Evolutionary conservation across 2,888 invertebrate genomes (phyloP).

Genomic region (Polietes domitor): DNA sequence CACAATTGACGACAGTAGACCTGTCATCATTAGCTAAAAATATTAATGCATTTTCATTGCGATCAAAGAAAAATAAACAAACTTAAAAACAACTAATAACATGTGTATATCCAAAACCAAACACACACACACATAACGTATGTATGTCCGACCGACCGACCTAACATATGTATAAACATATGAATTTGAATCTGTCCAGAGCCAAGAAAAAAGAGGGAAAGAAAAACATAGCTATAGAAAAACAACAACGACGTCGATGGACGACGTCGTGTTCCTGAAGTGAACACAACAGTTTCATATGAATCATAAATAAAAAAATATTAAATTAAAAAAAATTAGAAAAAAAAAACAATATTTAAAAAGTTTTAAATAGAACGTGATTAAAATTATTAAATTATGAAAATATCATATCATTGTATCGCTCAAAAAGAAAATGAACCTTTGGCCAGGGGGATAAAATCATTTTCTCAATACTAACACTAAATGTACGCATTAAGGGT

Average conservation of each 20-base stretch:
- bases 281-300: neutral
- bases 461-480: conserved; percentile 78
- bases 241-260: neutral
- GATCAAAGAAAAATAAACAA: conserved; percentile 8
- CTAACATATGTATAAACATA: neutral
- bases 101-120: conserved; percentile 3
- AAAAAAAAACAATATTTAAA: conserved; percentile 38
- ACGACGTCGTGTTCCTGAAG: neutral
- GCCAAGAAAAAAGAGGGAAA: neutral
- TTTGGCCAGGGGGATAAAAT: conserved; percentile 6
- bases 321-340: neutral
- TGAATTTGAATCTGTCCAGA: conserved; percentile 14
- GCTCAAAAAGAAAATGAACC: conserved; percentile 23
- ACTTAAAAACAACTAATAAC: too few relatives aligned
- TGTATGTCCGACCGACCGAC: too few relatives aligned
- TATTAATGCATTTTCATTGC: neutral
- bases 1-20: neutral
- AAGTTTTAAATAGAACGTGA: conserved; percentile 8
- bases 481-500: conserved; percentile 79
- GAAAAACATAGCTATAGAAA: too few relatives aligned
- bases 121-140: neutral
- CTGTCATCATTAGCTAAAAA: neutral
- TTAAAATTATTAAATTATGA: neutral
- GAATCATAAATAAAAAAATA: conserved; percentile 4
- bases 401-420: neutral